Evolutionary conservation across 2,888 invertebrate species (phyloP), one percentile per base, ranked within the genome.

Genomic region (Macrophya alboannulata): DNA sequence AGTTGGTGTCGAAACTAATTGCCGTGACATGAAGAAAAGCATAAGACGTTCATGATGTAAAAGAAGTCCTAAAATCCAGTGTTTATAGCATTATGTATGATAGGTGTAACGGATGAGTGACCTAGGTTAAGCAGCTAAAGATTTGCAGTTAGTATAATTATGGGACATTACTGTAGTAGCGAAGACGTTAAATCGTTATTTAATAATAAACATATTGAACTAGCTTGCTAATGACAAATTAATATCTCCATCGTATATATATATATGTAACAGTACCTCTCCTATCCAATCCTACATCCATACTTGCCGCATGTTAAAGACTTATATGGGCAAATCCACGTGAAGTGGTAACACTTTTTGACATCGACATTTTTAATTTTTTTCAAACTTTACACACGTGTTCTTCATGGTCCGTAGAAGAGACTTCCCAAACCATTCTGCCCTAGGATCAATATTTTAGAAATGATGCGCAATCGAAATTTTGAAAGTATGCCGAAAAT

Each of bases 221-320:
- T 62, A 62, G 25, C 25, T 62, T 62, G 12, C 62, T 62, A 12
- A 62, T 62, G 62, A 62, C 25, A 25, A 62, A 62, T 62, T 62
- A 25, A 62, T 62, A 62, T 25, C 10, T 62, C 62, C 9, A 21
- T 10, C 4, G 10, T 25, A 12, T 62, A 21, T n/a, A 62, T 3
- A 8, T 4, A 25, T 31, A 62, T 62, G 10, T 10, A 25, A 10
- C 4, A 48, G 12, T 25, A 62, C n/a, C n/a, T 25, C 21, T 62
- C 62, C 4, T 25, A 62, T 31, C 31, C 31, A 31, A 31, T 31
- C 62, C 10, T 12, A 62, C 2, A 25, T 21, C 31, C 31, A 31
- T 31, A 31, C 31, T 31, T 31, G 3, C 31, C 31, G 31, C 31
- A 31, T 25, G 10, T 25, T 62, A 12, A 62, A 62, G 0, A 62